Percentiles rank a stretch among this genome's conserved stretches.
Conservation (phyloP, 2,113 vertebrate species). For the Strix uralensis region DNA sequence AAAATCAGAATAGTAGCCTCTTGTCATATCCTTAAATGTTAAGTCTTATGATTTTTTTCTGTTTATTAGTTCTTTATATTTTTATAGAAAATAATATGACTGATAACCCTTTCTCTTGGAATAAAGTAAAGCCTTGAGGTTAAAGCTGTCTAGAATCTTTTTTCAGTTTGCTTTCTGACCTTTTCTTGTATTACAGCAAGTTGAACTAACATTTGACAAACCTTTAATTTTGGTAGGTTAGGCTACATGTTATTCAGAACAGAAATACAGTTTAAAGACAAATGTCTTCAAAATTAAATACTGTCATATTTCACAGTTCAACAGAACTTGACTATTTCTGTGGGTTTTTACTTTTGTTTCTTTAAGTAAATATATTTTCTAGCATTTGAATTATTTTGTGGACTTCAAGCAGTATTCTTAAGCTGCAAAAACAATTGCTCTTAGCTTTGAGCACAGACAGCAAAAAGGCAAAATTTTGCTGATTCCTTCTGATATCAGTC, state of each 20-base stretch:
- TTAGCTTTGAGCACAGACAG: constrained; percentile 15
- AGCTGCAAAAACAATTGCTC: neutral
- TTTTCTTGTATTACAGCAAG: constrained; percentile 57
- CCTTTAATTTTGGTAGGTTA: constrained; percentile 57
- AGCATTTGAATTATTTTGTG: neutral
- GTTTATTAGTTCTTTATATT: constrained; percentile 29
- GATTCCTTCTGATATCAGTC: constrained; percentile 13
- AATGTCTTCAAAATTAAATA: constrained; percentile 24
- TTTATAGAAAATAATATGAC: constrained; percentile 31
- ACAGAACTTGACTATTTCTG: neutral
- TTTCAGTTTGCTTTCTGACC: constrained; percentile 63
- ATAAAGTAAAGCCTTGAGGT: constrained; percentile 42
- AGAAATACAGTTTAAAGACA: constrained; percentile 42
- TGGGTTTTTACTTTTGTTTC: neutral
- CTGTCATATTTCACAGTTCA: neutral
- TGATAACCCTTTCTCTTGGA: constrained; percentile 44
- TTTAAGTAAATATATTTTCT: constrained; percentile 7
- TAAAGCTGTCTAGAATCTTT: constrained; percentile 18
- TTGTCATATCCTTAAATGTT: constrained; percentile 54
- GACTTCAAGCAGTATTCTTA: neutral
- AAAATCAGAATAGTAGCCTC: neutral
- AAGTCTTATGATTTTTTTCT: constrained; percentile 25
- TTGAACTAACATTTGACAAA: constrained; percentile 55
- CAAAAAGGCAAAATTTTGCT: constrained; percentile 52
- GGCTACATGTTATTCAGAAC: constrained; percentile 17